Percentiles rank a stretch among this genome's conserved stretches.
These are phyloP conservation scores for Calypte anna DNA, from an alignment of 2,113 vertebrate species.

Conservation along the genomic window DNA sequence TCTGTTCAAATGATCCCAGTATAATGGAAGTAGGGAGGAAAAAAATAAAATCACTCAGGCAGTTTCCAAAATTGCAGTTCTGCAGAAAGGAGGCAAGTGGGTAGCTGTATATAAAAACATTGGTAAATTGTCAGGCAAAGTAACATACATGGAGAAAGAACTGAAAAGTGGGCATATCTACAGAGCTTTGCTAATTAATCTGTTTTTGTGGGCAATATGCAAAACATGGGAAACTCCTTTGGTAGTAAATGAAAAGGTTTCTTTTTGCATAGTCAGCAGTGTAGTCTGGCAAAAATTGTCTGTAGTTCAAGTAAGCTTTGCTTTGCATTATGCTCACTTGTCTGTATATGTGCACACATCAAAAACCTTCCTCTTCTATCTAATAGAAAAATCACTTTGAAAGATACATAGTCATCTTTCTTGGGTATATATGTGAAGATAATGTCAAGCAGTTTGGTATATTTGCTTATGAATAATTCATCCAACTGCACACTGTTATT, in stretches of 20 bases:
- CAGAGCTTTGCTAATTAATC: not conserved
- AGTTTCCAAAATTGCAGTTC: conserved; percentile 23
- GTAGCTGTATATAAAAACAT: not conserved
- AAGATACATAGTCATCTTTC: conserved; percentile 24
- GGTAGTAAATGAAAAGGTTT: not conserved
- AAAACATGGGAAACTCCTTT: not conserved
- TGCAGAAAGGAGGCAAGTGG: not conserved
- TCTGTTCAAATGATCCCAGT: conserved; percentile 12
- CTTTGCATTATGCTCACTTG: not conserved
- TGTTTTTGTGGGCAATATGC: not conserved
- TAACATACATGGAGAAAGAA: not conserved
- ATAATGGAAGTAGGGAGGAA: not conserved
- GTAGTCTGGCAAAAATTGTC: not conserved
- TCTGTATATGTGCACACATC: not conserved
- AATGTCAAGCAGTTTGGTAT: conserved; percentile 1
- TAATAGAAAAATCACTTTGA: conserved; percentile 1
- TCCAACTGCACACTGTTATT: conserved; percentile 3
- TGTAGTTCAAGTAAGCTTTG: not conserved
- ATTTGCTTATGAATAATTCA: conserved; percentile 66
- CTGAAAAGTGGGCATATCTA: not conserved
- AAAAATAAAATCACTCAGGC: not conserved
- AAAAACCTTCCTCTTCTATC: not conserved
- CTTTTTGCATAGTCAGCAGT: not conserved
- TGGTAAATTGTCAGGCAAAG: not conserved
- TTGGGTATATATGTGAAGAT: conserved; percentile 39